A percentile compares a stretch with the other conserved stretches of the same genome.
Evolutionary conservation across 92 coral and sea anemone species (phyloP).

Genomic region (Montipora capitata): DNA sequence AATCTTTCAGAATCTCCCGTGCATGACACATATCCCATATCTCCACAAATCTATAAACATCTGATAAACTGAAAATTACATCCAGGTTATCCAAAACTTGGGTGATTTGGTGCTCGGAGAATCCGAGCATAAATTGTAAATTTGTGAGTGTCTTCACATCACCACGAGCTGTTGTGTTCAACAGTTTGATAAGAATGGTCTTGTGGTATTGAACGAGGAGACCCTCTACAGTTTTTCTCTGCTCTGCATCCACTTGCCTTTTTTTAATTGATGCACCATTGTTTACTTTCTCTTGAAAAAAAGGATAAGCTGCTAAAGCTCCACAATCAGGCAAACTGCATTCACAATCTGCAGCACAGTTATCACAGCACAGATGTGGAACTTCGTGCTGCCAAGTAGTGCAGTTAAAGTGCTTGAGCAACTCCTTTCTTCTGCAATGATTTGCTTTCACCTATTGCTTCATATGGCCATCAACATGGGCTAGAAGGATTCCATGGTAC

Average conservation of each 20-base stretch:
- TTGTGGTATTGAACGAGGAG: constrained; percentile 46
- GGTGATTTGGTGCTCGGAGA: constrained; percentile 54
- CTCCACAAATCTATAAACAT: constrained; percentile 46
- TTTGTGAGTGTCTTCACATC: constrained; percentile 5
- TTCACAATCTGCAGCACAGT: constrained; percentile 59
- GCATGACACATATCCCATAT: constrained; percentile 67
- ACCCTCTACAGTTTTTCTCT: constrained; percentile 32
- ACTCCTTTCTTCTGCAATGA: constrained; percentile 18
- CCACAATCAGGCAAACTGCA: constrained; percentile 57
- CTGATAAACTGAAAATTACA: constrained; percentile 6
- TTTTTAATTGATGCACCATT: constrained; percentile 3
- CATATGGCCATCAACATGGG: constrained; percentile 32
- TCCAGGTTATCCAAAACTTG: constrained; percentile 57
- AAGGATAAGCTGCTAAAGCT: constrained; percentile 39
- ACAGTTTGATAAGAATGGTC: constrained; percentile 44
- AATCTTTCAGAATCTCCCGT: constrained; percentile 23
- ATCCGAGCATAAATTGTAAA: constrained; percentile 45
- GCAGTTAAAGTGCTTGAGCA: constrained; percentile 11
- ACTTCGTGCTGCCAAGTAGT: neutral
- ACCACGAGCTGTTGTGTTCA: constrained; percentile 48
- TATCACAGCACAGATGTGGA: constrained; percentile 66
- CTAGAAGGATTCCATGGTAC: constrained; percentile 28
- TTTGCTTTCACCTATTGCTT: constrained; percentile 14
- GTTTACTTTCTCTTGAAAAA: neutral
- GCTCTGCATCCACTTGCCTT: constrained; percentile 32